These are phyloP conservation scores for Aptenodytes patagonicus DNA, from an alignment of 2,113 vertebrate species.

Conservation along the genomic window DNA sequence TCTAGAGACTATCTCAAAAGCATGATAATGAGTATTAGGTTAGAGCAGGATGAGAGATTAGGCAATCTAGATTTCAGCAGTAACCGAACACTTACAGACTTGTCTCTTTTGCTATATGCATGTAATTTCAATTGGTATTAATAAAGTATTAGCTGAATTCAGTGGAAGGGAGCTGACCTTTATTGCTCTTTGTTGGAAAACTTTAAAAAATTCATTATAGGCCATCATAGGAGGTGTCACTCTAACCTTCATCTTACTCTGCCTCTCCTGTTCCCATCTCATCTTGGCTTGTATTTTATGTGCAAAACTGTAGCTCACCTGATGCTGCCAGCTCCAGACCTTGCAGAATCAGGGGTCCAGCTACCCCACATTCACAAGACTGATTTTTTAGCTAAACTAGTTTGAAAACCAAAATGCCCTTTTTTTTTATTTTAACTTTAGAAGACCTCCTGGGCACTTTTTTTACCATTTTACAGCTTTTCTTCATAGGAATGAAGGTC, in stretches of 20 bases:
- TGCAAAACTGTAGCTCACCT: background rate
- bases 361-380: accelerated
- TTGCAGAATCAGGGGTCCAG: background rate
- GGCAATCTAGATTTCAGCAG: background rate
- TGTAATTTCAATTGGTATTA: background rate
- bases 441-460: background rate
- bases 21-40: accelerated
- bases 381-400: background rate
- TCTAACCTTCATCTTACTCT: background rate
- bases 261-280: background rate
- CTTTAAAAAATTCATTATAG: background rate
- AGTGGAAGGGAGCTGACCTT: background rate
- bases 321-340: background rate
- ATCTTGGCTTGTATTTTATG: background rate
- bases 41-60: background rate
- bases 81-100: background rate
- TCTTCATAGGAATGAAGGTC: background rate
- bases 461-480: background rate
- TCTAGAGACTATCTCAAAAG: background rate
- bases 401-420: background rate
- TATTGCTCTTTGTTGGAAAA: background rate
- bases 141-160: background rate
- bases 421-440: background rate
- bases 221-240: background rate
- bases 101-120: background rate